phyloP scores from a whole-genome alignment of 2,797 vertebrate genomes.

The Cossypha dichroa region DNA sequence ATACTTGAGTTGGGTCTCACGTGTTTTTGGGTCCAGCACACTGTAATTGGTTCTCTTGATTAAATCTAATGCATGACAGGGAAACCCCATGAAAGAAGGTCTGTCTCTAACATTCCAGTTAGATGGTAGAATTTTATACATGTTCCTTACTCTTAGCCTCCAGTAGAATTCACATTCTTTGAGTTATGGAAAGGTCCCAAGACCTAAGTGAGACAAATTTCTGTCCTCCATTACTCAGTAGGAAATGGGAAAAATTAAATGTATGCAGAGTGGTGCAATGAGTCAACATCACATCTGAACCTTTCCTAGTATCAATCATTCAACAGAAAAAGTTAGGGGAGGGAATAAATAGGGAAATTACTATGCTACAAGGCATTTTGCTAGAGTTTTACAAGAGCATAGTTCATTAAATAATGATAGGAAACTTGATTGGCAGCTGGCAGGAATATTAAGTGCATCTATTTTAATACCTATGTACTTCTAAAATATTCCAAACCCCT shows the following conservation, averaged over 20 bases:
- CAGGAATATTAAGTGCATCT: not conserved
- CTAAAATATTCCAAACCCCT: not conserved
- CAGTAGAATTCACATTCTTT: slow-evolving; percentile 45
- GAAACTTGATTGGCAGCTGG: not conserved
- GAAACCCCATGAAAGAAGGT: slow-evolving; percentile 21
- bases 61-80: slow-evolving; percentile 9
- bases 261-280: not conserved
- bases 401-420: not conserved
- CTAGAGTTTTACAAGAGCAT: not conserved
- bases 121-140: not conserved
- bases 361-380: not conserved
- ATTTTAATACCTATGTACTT: not conserved
- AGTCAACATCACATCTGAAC: not conserved
- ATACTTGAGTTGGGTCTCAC: not conserved
- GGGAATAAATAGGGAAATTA: not conserved
- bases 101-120: not conserved
- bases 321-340: not conserved
- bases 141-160: slow-evolving; percentile 24
- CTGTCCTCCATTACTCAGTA: slow-evolving; percentile 9
- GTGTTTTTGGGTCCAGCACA: not conserved
- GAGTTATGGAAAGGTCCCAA: slow-evolving; percentile 15
- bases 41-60: not conserved
- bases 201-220: slow-evolving; percentile 1
- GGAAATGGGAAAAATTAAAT: slow-evolving; percentile 27
- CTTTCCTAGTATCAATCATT: not conserved